Evolutionary conservation across 2,113 vertebrate species (phyloP).

Genomic region (Tragelaphus imberbis): DNA sequence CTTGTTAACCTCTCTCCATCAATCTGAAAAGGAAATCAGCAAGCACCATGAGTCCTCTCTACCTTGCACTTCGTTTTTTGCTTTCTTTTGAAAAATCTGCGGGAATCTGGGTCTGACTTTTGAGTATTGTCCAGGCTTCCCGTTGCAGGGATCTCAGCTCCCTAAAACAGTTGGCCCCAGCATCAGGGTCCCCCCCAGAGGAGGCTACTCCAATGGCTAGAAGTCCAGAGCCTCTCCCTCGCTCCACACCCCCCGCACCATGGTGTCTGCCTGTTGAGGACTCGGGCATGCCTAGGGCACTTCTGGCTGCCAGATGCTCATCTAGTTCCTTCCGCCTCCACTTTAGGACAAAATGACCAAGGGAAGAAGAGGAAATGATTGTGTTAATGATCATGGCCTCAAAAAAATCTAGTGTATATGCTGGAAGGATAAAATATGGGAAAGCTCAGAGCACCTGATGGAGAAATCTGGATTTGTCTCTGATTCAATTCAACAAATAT

Average conservation of each 20-base stretch:
- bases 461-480: background rate
- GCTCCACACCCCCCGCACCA: background rate
- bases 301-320: slow-evolving; percentile 46
- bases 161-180: background rate
- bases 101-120: background rate
- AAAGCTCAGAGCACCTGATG: background rate
- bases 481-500: background rate
- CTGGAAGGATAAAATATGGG: background rate
- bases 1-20: background rate
- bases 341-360: slow-evolving; percentile 10
- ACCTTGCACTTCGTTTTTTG: background rate
- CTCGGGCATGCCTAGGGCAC: background rate
- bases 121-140: background rate
- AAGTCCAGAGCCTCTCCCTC: background rate
- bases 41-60: background rate
- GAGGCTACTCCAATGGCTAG: background rate
- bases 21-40: background rate
- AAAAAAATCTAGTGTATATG: background rate
- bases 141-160: background rate
- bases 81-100: background rate
- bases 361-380: background rate
- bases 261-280: background rate
- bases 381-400: background rate
- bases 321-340: background rate
- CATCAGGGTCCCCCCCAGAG: background rate